Evolutionary conservation across 2,113 vertebrate genomes (phyloP).

Genomic region (Nicator chloris): DNA sequence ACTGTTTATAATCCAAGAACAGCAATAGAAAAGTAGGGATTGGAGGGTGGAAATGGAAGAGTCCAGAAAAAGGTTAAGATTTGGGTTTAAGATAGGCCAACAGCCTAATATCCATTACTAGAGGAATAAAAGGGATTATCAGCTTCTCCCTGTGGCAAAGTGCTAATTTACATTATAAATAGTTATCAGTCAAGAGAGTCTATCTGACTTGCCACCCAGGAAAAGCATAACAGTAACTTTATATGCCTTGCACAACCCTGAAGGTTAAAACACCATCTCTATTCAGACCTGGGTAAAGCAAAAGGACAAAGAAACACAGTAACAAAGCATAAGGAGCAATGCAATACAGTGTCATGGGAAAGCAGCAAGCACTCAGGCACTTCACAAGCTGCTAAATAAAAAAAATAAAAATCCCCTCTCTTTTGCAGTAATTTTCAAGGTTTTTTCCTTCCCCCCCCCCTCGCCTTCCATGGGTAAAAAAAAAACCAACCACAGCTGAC

Average conservation of each 20-base stretch:
- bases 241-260: background rate
- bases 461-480: background rate
- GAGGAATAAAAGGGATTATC: background rate
- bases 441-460: rapidly evolving
- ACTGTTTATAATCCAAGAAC: background rate
- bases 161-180: background rate
- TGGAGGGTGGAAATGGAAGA: background rate
- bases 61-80: background rate
- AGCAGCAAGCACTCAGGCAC: background rate
- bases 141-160: background rate
- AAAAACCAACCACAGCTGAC: background rate
- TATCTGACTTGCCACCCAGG: background rate
- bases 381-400: background rate
- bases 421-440: background rate
- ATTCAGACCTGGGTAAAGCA: background rate
- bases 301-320: background rate
- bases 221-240: background rate
- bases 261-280: background rate
- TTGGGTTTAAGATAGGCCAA: background rate
- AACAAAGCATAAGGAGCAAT: background rate
- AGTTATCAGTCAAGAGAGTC: background rate
- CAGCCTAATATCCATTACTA: background rate
- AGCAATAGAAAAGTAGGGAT: background rate
- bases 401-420: background rate
- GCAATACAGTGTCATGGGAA: background rate